Percentiles rank a stretch among this genome's conserved stretches.
phyloP scores from a whole-genome alignment of 2,797 vertebrate genomes.

The Odontamblyopus rebecca region DNA sequence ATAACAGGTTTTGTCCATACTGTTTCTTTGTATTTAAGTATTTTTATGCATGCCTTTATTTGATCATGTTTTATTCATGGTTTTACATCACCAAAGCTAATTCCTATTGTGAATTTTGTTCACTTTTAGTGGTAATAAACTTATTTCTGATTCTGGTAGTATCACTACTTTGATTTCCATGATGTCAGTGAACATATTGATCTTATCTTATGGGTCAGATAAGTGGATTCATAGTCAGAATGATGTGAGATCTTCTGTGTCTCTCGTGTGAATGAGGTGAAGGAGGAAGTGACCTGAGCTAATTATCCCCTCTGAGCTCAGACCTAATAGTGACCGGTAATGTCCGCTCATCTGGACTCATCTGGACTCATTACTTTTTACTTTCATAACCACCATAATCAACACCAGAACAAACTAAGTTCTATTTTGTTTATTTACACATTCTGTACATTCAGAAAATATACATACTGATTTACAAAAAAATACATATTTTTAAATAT shows the following conservation, averaged over 20 bases:
- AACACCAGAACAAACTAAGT: background rate
- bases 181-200: background rate
- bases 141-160: no score
- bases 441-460: background rate
- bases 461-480: background rate
- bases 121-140: no score
- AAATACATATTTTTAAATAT: background rate
- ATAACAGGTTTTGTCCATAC: no score
- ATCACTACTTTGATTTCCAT: background rate
- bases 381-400: background rate
- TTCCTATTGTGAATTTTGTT: no score
- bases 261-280: background rate
- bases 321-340: background rate
- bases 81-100: no score
- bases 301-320: background rate
- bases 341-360: background rate
- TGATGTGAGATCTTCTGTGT: background rate
- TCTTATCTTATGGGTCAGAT: background rate
- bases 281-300: constrained; percentile 4
- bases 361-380: background rate
- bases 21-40: no score
- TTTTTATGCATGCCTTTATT: no score
- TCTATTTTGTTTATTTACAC: background rate
- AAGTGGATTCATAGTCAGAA: background rate
- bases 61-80: no score